Evolutionary conservation across 2,888 invertebrate genomes (phyloP).

Genomic region (Macroteleia sp.): DNA sequence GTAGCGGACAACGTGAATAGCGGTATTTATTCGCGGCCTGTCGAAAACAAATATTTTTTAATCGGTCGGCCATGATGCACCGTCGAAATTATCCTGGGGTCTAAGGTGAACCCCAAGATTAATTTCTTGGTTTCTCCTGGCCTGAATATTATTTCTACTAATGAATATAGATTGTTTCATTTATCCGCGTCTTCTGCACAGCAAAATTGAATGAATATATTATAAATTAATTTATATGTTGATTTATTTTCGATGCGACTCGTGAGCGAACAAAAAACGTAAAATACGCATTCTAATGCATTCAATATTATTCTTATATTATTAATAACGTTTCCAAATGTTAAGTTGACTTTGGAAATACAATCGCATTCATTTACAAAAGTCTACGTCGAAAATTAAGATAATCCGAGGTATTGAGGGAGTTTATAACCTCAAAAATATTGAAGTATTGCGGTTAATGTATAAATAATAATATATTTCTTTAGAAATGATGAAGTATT

Average conservation of each 20-base stretch:
- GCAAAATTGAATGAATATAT: conserved; percentile 59
- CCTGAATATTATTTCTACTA: conserved; percentile 54
- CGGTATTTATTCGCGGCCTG: conserved; percentile 32
- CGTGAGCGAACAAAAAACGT: conserved; percentile 12
- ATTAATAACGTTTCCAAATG: conserved; percentile 15
- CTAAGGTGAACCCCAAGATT: conserved; percentile 54
- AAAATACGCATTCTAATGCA: too few species aligned
- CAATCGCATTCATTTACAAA: too few species aligned
- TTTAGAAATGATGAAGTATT: too few species aligned
- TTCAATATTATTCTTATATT: neutral
- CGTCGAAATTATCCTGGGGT: conserved; percentile 43
- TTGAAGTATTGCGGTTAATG: too few species aligned
- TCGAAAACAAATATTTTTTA: conserved; percentile 48
- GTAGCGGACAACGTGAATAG: too few species aligned
- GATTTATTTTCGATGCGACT: conserved; percentile 36
- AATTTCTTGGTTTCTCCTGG: conserved; percentile 41
- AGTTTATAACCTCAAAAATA: too few species aligned
- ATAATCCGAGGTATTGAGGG: too few species aligned
- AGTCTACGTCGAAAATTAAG: too few species aligned
- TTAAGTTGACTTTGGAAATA: neutral
- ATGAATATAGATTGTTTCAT: conserved; percentile 62
- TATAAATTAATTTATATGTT: conserved; percentile 57
- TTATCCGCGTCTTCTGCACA: conserved; percentile 36
- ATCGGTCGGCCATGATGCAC: conserved; percentile 20
- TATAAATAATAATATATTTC: too few species aligned